phyloP scores from a whole-genome alignment of 2,797 vertebrate genomes.

The Emys orbicularis region DNA sequence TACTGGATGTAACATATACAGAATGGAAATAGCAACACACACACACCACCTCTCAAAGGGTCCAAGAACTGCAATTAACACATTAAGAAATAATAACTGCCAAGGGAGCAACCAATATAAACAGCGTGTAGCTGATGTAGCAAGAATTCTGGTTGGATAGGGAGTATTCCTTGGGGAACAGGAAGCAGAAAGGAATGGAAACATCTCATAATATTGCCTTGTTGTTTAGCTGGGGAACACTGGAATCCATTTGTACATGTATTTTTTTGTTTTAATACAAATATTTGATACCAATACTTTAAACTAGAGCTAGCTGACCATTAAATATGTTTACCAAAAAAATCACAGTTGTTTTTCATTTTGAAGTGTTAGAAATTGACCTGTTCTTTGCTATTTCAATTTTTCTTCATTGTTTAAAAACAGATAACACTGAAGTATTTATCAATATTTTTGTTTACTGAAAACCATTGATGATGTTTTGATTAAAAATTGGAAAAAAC shows the following conservation, averaged over 20 bases:
- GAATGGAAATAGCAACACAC: constrained; percentile 9
- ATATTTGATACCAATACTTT: constrained; percentile 1
- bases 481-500: background rate
- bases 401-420: background rate
- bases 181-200: constrained; percentile 10
- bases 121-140: constrained; percentile 67
- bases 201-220: accelerated
- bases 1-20: constrained; percentile 35
- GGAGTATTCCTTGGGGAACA: constrained; percentile 18
- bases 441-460: background rate
- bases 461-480: background rate
- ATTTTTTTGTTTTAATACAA: background rate
- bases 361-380: background rate
- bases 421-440: background rate
- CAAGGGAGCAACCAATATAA: constrained; percentile 72
- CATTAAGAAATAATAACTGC: constrained; percentile 76
- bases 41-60: constrained; percentile 6
- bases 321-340: background rate
- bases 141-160: constrained; percentile 57
- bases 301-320: background rate
- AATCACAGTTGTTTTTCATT: background rate
- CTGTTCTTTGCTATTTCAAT: background rate
- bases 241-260: background rate
- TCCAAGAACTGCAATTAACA: constrained; percentile 74
- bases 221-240: constrained; percentile 7